Base-by-base conservation (phyloP, 2,797 vertebrate species). In the Lagocephalus sceleratus region DNA sequence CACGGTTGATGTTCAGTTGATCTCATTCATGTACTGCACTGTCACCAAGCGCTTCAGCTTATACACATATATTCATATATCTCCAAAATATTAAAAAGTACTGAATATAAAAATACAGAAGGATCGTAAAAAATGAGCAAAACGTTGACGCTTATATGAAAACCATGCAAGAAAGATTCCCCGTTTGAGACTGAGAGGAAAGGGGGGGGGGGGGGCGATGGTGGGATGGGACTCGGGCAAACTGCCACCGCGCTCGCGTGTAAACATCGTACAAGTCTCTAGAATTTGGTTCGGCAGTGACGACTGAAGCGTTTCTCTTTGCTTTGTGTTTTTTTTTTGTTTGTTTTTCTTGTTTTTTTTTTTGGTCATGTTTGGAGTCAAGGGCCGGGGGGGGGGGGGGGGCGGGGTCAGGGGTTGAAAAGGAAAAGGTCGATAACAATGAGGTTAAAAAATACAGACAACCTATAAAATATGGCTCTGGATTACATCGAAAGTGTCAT, bases 81-180 rank as follows among this genome's bases (percentile, higher is more conserved):
- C 83, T 89, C 85, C 86, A 90, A 90, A 91, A 89, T 91, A 91
- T 91, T 90, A 90, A 90, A 91, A 91, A 91, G 79, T 89, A 89
- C 88, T 90, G 84, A 90, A 92, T 92, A 91, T 91, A 92, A 92
- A 92, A 92, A 91, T 91, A 92, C 90, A 90, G 87, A 91, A 90
- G 83, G 90, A 82, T 91, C 78, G 85, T 90, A 89, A 91, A 92
- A 91, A 92, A 88, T 86, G 80, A 90, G 86, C 74, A 89, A 86
- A 88, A 91, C 85, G 90, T 88, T 87, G 81, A 85, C 71, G 84
- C 86, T 87, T 86, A 85, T 90, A 90, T 90, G 88, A 89, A 90
- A 90, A 87, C 76, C 87, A 90, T 88, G 89, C 90, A 85, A 81
- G 82, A 85, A 78, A 82, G 83, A 84, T 81, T 84, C 78, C 82